phyloP scores from a whole-genome alignment of 2,797 vertebrate species.

The Manis pentadactyla region DNA sequence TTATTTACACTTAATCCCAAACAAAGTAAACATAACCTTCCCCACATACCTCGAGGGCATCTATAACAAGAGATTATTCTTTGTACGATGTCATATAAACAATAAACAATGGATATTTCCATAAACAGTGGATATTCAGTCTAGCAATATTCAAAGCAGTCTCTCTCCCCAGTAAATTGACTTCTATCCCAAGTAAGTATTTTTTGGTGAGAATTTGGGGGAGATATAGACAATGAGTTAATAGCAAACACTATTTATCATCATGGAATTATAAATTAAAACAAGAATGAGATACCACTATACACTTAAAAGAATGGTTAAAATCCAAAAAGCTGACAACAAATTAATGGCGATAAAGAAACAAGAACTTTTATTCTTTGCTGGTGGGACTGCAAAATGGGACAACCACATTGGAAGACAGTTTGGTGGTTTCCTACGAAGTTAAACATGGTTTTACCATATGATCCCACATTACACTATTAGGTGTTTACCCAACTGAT shows the following conservation, averaged over 20 bases:
- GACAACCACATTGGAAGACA: neutral
- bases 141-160: neutral
- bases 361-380: neutral
- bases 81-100: neutral
- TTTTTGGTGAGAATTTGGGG: neutral
- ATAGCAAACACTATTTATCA: neutral
- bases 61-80: neutral
- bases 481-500: neutral
- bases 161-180: neutral
- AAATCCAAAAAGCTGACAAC: neutral
- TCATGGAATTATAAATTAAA: neutral
- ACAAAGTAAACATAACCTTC: neutral
- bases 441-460: neutral
- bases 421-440: neutral
- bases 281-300: neutral
- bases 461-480: neutral
- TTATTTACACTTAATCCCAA: constrained; percentile 2
- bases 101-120: neutral
- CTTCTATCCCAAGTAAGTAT: neutral
- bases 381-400: neutral
- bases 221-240: neutral
- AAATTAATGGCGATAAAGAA: neutral
- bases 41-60: neutral
- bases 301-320: neutral
- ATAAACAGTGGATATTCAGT: neutral